Conservation (phyloP, 2,888 invertebrate species). For the Thereva nobilitata region DNA sequence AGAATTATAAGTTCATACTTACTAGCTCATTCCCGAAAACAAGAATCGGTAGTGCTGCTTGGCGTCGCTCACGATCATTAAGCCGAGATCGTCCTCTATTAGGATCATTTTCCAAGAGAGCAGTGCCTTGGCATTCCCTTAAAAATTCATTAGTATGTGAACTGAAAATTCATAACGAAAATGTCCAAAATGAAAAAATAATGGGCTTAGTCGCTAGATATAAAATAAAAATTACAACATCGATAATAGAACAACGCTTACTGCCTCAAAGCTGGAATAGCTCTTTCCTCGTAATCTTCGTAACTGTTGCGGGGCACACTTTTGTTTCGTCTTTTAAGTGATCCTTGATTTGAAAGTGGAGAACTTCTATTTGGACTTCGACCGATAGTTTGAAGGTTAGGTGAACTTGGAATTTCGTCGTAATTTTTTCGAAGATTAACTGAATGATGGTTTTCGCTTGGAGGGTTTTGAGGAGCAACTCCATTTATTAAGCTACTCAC, state of each 20-base stretch:
- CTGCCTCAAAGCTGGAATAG: conserved; percentile 84
- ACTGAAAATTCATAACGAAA: conserved; percentile 58
- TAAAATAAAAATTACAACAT: conserved; percentile 19
- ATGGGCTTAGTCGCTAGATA: conserved; percentile 10
- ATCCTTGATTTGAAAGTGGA: conserved; percentile 64
- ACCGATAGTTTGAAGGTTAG: conserved; percentile 49
- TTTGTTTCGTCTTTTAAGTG: conserved; percentile 67
- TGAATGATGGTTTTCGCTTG: conserved; percentile 22
- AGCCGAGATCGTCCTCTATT: conserved; percentile 61
- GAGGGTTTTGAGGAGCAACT: conserved; percentile 34
- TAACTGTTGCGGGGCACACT: conserved; percentile 73
- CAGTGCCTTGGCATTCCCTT: conserved; percentile 67
- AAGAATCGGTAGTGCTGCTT: conserved; percentile 87
- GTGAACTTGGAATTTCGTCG: conserved; percentile 55
- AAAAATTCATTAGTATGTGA: conserved; percentile 84
- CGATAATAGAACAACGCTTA: conserved; percentile 58
- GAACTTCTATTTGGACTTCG: conserved; percentile 59
- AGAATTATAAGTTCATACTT: conserved; percentile 44
- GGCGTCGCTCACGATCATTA: conserved; percentile 81
- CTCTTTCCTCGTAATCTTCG: conserved; percentile 85
- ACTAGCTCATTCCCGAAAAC: conserved; percentile 90
- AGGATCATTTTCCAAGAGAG: conserved; percentile 58
- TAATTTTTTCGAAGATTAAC: conserved; percentile 51
- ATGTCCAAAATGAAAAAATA: conserved; percentile 33
- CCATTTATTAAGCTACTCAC: conserved; percentile 47